Evolutionary conservation across 1,140 invertebrate species (phyloP).

Genomic region (Antheraea pernyi): DNA sequence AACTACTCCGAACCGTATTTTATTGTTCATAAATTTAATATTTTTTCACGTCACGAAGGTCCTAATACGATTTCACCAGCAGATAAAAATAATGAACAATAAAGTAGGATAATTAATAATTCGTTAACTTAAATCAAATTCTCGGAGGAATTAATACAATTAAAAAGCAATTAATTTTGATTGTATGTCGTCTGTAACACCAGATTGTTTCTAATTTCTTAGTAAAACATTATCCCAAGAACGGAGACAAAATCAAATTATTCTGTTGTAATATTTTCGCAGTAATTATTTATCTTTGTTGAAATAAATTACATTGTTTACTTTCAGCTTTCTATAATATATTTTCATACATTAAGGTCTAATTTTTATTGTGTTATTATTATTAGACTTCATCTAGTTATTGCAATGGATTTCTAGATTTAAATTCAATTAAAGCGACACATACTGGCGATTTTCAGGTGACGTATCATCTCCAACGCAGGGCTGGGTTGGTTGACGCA

Average conservation of each 20-base stretch:
- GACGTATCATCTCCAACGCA: no score
- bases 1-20: no score
- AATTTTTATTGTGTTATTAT: no score
- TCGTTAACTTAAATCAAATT: conserved; percentile 6
- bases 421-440: no score
- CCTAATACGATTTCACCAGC: not conserved
- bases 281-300: not conserved
- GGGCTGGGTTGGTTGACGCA: no score
- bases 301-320: not conserved
- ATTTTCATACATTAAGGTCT: no score
- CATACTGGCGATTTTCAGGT: no score
- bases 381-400: no score
- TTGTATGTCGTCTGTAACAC: not conserved
- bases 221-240: not conserved
- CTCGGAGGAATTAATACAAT: not conserved
- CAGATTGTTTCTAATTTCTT: not conserved
- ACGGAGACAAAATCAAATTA: not conserved
- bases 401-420: no score
- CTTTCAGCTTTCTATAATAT: no score
- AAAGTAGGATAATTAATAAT: conserved; percentile 4
- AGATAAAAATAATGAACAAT: conserved; percentile 1
- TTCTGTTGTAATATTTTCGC: not conserved
- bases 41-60: not conserved
- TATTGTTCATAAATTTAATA: not conserved
- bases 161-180: conserved; percentile 6